Base-by-base conservation (phyloP, 2,888 invertebrate species). In the Dinocampus coccinellae region DNA sequence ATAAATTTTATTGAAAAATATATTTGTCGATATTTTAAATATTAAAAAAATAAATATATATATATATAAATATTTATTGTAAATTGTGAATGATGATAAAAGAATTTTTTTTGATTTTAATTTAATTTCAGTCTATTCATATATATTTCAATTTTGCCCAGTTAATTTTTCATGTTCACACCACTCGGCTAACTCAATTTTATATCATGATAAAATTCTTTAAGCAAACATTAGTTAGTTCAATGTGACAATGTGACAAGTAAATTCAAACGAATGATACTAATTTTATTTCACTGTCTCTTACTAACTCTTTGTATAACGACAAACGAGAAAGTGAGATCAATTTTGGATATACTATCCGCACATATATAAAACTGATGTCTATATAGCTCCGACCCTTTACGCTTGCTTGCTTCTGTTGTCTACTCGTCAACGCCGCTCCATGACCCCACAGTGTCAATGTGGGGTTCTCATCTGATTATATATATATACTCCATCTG, bases 181-280 rank as follows among this genome's bases (percentile, higher is more conserved):
- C n/a, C 65, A 52, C 47, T 61, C 67, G 63, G 70, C 72, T 78
- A 82, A 85, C 83, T 82, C 81, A 81, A 86, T 86, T 85, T 86
- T 84, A 81, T 82, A 79, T 79, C 79, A 73, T 75, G 47, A 82
- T 84, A 82, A n/a, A n/a, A 85, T 85, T 85, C 83, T 84, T 85
- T 84, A 83, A 80, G 84, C 84, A 87, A 87, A 87, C 87, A 87
- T 86, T 87, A 87, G 87, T 87, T 87, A 87, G 87, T 81, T 78
- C 80, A 77, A 79, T 73, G 70, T 78, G 79, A 75, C 26, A 7
- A n/a, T n/a, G n/a, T n/a, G 16, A 7, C 13, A 26, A 75, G 74
- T 73, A 74, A 58, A 61, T 58, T 60, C 65, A 10, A 34, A 34
- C 39, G 58, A 58, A 52, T 26, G 36, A 55, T 42, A 65, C 34